phyloP scores from a whole-genome alignment of 2,113 vertebrate genomes.

The Neodon shergylaensis region DNA sequence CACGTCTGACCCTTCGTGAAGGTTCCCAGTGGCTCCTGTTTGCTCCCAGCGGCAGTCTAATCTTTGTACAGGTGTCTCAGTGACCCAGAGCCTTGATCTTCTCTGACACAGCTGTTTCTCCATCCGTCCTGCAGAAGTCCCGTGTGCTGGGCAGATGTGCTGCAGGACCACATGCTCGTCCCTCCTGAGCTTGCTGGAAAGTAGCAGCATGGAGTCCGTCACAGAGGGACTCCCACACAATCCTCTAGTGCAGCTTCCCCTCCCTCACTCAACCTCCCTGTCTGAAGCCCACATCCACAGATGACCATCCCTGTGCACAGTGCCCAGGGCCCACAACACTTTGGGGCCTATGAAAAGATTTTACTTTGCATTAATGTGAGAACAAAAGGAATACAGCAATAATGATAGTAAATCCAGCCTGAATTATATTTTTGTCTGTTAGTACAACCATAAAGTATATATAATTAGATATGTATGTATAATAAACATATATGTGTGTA shows the following conservation, averaged over 20 bases:
- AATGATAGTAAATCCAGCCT: constrained; percentile 3
- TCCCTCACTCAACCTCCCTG: neutral
- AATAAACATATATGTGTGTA: neutral
- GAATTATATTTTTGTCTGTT: constrained; percentile 25
- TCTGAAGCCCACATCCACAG: neutral
- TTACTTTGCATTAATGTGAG: constrained; percentile 36
- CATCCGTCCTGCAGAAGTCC: neutral
- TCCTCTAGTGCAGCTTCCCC: neutral
- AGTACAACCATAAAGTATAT: neutral
- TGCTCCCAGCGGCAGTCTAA: neutral
- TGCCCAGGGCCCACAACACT: neutral
- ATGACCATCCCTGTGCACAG: neutral
- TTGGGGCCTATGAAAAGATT: neutral
- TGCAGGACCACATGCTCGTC: neutral
- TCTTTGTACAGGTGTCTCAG: neutral
- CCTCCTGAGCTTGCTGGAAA: neutral
- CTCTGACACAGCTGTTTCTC: neutral
- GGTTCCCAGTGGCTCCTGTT: neutral
- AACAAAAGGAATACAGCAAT: neutral
- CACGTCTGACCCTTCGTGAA: neutral
- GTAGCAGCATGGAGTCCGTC: neutral
- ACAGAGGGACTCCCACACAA: too few relatives aligned
- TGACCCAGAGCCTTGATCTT: neutral
- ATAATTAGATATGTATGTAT: neutral
- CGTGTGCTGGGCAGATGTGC: neutral